Percentiles rank a stretch among this genome's conserved stretches.
phyloP scores from a whole-genome alignment of 1,140 invertebrate species.

The Eciton burchellii region DNA sequence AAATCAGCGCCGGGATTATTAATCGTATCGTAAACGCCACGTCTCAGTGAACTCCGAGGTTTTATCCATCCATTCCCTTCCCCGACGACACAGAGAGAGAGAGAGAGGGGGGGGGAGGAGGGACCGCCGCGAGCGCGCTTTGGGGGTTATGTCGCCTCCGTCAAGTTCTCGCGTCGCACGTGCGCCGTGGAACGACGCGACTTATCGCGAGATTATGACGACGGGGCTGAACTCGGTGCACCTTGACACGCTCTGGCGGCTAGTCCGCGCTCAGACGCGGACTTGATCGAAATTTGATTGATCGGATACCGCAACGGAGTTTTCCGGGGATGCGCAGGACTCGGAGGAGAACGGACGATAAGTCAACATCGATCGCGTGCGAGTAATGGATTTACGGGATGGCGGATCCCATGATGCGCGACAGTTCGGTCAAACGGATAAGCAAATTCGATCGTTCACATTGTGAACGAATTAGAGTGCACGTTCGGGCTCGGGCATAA shows the following conservation, averaged over 20 bases:
- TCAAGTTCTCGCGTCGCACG: slow-evolving; percentile 26
- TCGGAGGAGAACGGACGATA: not conserved
- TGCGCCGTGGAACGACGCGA: slow-evolving; percentile 15
- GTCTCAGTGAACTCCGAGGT: too few species aligned
- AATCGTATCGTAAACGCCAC: too few species aligned
- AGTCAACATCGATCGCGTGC: not conserved
- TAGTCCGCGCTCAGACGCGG: slow-evolving; percentile 48
- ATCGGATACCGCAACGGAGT: slow-evolving; percentile 6
- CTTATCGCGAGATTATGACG: slow-evolving; percentile 9
- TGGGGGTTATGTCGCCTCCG: too few species aligned
- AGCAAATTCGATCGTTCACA: not conserved
- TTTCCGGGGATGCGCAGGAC: slow-evolving; percentile 3
- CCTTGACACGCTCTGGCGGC: slow-evolving; percentile 14
- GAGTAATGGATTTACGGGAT: not conserved
- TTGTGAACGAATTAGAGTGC: not conserved
- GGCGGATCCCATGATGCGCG: too few species aligned
- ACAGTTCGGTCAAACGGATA: not conserved
- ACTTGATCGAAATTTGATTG: slow-evolving; percentile 43
- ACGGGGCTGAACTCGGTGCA: not conserved
- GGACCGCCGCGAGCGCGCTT: too few species aligned
- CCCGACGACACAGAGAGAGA: too few species aligned
- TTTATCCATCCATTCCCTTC: too few species aligned
- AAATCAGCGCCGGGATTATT: not conserved
- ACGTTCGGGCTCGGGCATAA: not conserved
- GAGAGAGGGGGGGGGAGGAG: too few species aligned